Evolutionary conservation across 2,113 vertebrate species (phyloP), one percentile per base, ranked within the genome.

Genomic region (Chloebia gouldiae): DNA sequence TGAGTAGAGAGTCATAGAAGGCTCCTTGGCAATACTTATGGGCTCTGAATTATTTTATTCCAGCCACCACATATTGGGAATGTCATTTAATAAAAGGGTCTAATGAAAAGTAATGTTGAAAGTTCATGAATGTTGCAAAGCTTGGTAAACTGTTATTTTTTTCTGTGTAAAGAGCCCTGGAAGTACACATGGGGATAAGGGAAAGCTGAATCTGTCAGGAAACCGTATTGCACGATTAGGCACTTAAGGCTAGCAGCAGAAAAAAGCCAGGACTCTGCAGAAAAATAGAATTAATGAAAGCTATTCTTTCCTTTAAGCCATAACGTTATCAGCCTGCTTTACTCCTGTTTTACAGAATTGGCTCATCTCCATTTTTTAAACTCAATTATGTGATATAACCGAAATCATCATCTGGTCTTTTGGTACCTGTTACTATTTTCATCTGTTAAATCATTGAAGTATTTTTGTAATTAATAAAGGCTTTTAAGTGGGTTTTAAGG

Each of bases 271-370:
- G 12, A 76, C 37, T 82, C 63, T 88, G 79, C 54, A 93, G 87
- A 95, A 93, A 94, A 82, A n/a, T 37, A 10, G 78, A 91, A 92
- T 69, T 94, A 93, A 96, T 94, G 90, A 92, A 95, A 78, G 21
- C 81, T 64, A 82, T 93, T 91, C 70, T 70, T 91, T 59, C 84
- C 75, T 87, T 76, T 57, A 30, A 95, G 91, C 49, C 54, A 35
- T 72, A 77, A 31, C 0, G 4, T 54, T 92, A 92, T 64, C 77
- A 94, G 89, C 35, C 60, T 69, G 63, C 70, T 73, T 87, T 68
- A 70, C 60, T 82, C 61, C 56, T 8, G 0, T 17, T 81, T 82
- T 71, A 40, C 5, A 78, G 73, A 89, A 91, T 35, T 95, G 94
- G 65, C 91, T 86, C 5, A 4, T 85, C 63, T 95, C 75, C 65